Percentiles rank a stretch among this genome's conserved stretches.
phyloP scores from a whole-genome alignment of 2,797 vertebrate species.

The Semaprochilodus insignis region DNA sequence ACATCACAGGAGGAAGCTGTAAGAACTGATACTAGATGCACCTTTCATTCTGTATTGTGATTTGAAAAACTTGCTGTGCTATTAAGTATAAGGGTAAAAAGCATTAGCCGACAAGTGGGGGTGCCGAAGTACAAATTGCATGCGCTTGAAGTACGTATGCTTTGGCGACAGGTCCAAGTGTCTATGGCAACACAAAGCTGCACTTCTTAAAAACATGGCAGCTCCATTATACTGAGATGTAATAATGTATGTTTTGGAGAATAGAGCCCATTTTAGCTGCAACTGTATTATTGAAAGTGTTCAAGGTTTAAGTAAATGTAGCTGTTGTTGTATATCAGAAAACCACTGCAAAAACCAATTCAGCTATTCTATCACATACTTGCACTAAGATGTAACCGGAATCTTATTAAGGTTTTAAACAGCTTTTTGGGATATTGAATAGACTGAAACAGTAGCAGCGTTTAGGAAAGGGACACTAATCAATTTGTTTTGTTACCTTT shows the following conservation, averaged over 20 bases:
- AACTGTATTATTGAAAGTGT: background rate
- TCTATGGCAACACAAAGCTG: slow-evolving; percentile 19
- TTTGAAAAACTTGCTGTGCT: background rate
- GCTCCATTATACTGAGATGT: background rate
- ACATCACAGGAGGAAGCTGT: background rate
- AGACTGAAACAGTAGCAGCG: background rate
- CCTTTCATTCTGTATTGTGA: background rate
- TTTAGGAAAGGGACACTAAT: background rate
- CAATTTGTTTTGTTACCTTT: no score
- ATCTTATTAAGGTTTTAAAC: background rate
- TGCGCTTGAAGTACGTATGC: background rate
- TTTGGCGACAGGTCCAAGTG: background rate
- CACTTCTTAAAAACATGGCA: slow-evolving; percentile 9
- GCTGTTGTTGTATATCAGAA: background rate
- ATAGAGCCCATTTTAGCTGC: background rate
- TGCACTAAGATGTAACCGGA: background rate
- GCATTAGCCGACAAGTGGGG: background rate
- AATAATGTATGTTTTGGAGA: background rate
- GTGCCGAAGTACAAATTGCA: no score
- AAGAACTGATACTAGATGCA: background rate
- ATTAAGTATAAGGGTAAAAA: background rate
- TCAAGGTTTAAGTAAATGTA: background rate
- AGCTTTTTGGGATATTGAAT: background rate
- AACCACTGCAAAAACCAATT: background rate
- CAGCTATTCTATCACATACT: background rate